Percentiles rank a stretch among this genome's conserved stretches.
Conservation (phyloP, 2,888 invertebrate genomes). For the Desoria tigrina region DNA sequence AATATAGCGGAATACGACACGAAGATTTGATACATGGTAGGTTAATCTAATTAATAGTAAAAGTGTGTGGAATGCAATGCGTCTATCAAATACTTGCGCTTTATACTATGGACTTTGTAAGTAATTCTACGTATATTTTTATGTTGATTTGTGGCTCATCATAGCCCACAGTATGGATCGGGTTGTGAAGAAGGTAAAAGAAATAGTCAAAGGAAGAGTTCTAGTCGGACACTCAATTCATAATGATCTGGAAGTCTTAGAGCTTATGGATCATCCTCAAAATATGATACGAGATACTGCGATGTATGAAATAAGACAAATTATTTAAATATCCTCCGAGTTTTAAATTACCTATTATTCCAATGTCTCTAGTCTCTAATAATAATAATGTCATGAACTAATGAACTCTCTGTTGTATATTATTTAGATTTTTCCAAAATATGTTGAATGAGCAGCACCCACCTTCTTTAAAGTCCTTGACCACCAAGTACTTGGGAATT, state of each 20-base stretch:
- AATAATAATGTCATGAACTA: too few species aligned
- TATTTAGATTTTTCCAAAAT: too few species aligned
- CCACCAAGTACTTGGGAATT: not conserved
- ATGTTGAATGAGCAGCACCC: too few species aligned
- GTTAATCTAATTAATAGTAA: not conserved
- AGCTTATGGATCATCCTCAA: not conserved
- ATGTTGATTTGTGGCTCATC: not conserved
- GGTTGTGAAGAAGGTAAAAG: conserved; percentile 2
- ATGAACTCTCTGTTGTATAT: too few species aligned
- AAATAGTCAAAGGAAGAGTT: conserved; percentile 2
- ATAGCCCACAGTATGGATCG: not conserved
- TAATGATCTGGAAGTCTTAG: conserved; percentile 21
- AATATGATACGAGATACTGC: conserved; percentile 20
- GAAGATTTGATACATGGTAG: conserved; percentile 12
- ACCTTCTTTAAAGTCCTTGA: conserved; percentile 9
- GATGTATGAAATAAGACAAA: conserved; percentile 2
- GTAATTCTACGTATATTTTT: too few species aligned
- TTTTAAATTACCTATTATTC: not conserved
- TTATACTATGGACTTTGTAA: too few species aligned
- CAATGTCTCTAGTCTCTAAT: too few species aligned
- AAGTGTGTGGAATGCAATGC: too few species aligned
- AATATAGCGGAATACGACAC: conserved; percentile 13
- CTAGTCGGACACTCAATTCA: conserved; percentile 25
- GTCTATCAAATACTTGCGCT: too few species aligned
- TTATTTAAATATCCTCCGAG: not conserved